A percentile compares a stretch with the other conserved stretches of the same genome.
Conservation (phyloP, 2,888 invertebrate species). For the Rotaria macrura region DNA sequence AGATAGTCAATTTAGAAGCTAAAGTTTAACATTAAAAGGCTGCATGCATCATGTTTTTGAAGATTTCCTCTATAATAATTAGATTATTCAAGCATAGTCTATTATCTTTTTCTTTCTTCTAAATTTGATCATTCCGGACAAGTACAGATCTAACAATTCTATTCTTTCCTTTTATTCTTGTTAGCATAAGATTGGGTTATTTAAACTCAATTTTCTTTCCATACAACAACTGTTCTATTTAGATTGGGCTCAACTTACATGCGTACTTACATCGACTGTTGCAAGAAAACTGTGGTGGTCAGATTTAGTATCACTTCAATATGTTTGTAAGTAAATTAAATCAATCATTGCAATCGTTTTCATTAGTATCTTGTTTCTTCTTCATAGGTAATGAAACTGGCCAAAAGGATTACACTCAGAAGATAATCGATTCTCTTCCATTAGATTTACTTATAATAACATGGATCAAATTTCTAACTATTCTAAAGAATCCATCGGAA, state of each 20-base stretch:
- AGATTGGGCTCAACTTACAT: conserved; percentile 5
- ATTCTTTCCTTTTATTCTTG: no score
- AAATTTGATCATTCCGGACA: no score
- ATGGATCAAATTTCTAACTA: conserved; percentile 6
- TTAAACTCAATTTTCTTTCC: no score
- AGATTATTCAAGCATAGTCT: no score
- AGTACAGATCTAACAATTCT: no score
- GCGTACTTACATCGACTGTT: background rate
- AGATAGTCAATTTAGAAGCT: no score
- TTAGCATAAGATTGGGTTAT: no score
- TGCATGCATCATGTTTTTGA: no score
- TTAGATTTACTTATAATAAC: background rate
- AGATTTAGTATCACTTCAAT: background rate
- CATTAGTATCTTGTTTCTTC: background rate
- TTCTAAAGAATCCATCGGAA: conserved; percentile 5
- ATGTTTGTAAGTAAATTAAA: background rate
- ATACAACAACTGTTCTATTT: background rate
- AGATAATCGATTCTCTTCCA: background rate
- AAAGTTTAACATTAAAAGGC: no score
- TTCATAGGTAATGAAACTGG: conserved; percentile 14
- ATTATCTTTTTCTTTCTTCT: no score
- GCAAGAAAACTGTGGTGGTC: background rate
- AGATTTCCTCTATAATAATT: no score
- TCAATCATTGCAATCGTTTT: background rate
- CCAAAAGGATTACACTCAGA: background rate